phyloP scores from a whole-genome alignment of 2,888 invertebrate species.

The Chrysolina oricalcia region DNA sequence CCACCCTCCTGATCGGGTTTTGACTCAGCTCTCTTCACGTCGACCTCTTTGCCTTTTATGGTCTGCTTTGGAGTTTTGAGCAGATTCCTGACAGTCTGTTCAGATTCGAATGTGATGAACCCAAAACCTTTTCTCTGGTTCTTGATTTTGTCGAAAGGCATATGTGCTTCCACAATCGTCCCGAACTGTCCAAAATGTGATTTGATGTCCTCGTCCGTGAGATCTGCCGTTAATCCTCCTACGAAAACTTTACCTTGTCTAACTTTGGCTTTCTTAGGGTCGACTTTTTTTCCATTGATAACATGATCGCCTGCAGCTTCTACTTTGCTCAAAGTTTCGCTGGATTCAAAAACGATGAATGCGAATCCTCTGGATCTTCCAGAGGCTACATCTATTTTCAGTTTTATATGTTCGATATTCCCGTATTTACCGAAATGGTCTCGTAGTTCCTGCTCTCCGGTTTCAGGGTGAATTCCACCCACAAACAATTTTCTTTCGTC shows the following conservation, averaged over 20 bases:
- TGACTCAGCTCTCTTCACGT: slow-evolving; percentile 95
- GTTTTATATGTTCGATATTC: slow-evolving; percentile 96
- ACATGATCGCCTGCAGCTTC: slow-evolving; percentile 90
- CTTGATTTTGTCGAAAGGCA: slow-evolving; percentile 98
- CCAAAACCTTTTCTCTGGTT: slow-evolving; percentile 77
- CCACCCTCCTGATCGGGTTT: slow-evolving; percentile 83
- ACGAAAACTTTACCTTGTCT: slow-evolving; percentile 97
- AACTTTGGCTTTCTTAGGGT: slow-evolving; percentile 96
- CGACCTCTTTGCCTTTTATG: slow-evolving; percentile 94
- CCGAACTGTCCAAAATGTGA: slow-evolving; percentile 94
- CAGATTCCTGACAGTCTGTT: slow-evolving; percentile 93
- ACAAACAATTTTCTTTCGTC: slow-evolving; percentile 95
- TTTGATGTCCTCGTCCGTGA: slow-evolving; percentile 95
- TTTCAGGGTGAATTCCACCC: slow-evolving; percentile 98
- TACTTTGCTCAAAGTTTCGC: slow-evolving; percentile 94
- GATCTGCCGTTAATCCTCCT: slow-evolving; percentile 93
- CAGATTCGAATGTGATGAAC: slow-evolving; percentile 97
- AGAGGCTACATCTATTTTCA: slow-evolving; percentile 97
- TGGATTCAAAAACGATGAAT: slow-evolving; percentile 93
- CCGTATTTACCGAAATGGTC: slow-evolving; percentile 96
- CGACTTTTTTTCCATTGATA: slow-evolving; percentile 95
- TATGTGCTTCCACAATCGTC: slow-evolving; percentile 95
- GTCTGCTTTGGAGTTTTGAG: slow-evolving; percentile 94
- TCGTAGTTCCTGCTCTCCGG: slow-evolving; percentile 95
- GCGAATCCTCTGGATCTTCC: slow-evolving; percentile 97